These are phyloP conservation scores for Setophaga petechia DNA, from an alignment of 2,113 vertebrate species.

Conservation along the genomic window DNA sequence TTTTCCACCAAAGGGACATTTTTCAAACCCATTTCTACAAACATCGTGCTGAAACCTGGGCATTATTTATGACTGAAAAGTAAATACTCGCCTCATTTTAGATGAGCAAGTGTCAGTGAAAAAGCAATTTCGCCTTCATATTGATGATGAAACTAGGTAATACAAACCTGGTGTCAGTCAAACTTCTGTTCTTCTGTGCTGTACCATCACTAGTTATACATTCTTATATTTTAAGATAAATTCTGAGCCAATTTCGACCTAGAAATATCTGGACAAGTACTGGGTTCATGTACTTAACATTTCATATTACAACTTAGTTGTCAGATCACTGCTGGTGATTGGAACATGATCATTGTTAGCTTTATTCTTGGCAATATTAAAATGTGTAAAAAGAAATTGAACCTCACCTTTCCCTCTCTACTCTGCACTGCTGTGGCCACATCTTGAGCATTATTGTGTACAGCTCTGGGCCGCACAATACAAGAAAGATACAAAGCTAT, in stretches of 20 bases:
- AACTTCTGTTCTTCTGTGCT: not conserved
- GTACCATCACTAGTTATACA: not conserved
- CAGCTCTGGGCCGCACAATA: no score
- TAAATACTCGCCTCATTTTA: not conserved
- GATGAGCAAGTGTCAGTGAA: not conserved
- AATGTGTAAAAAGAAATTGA: fast-evolving
- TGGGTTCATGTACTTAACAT: not conserved
- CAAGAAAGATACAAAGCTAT: not conserved
- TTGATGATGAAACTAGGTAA: not conserved
- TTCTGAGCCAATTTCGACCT: not conserved
- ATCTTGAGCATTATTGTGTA: not conserved
- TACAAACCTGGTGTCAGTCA: not conserved
- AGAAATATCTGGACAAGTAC: not conserved
- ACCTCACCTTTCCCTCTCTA: not conserved
- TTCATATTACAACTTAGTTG: not conserved
- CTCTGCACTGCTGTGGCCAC: not conserved
- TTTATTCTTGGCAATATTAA: not conserved
- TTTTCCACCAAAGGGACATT: not conserved
- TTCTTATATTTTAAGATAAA: not conserved
- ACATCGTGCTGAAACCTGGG: not conserved
- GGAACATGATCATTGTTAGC: not conserved
- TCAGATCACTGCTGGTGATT: not conserved
- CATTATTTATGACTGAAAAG: not conserved
- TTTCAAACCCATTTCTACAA: not conserved
- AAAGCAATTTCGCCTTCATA: not conserved